Percentiles rank a stretch among this genome's conserved stretches.
Evolutionary conservation across 2,113 vertebrate species (phyloP).

Genomic region (Miniopterus natalensis): DNA sequence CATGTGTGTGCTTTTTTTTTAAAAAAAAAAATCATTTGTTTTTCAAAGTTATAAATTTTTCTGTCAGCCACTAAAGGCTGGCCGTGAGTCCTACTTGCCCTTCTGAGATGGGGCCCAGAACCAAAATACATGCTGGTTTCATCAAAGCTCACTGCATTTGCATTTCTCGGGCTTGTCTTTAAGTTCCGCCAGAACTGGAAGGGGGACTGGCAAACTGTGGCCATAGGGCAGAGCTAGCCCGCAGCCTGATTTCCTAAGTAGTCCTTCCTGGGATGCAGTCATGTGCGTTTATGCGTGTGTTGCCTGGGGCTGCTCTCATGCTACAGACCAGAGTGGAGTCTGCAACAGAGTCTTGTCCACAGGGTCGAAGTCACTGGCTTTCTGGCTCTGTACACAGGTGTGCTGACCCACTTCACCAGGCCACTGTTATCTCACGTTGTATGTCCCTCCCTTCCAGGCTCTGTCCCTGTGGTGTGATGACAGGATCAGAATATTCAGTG

Average conservation of each 20-base stretch:
- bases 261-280: not conserved
- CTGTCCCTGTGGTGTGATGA: accelerated
- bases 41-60: not conserved
- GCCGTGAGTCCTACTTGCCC: not conserved
- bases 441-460: not conserved
- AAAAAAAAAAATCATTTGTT: not conserved
- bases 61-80: not conserved
- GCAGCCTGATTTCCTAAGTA: accelerated
- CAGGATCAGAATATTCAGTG: accelerated
- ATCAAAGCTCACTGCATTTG: accelerated
- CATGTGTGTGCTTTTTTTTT: accelerated
- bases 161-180: not conserved
- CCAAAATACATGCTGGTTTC: accelerated
- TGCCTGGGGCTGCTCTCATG: accelerated
- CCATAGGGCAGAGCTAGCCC: accelerated
- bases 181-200: not conserved
- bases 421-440: accelerated
- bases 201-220: accelerated
- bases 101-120: not conserved
- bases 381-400: not conserved
- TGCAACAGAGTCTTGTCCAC: not conserved
- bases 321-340: not conserved
- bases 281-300: accelerated
- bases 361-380: accelerated
- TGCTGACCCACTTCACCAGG: accelerated